Conservation (phyloP, 2,113 vertebrate genomes). For the Theristicus caerulescens region DNA sequence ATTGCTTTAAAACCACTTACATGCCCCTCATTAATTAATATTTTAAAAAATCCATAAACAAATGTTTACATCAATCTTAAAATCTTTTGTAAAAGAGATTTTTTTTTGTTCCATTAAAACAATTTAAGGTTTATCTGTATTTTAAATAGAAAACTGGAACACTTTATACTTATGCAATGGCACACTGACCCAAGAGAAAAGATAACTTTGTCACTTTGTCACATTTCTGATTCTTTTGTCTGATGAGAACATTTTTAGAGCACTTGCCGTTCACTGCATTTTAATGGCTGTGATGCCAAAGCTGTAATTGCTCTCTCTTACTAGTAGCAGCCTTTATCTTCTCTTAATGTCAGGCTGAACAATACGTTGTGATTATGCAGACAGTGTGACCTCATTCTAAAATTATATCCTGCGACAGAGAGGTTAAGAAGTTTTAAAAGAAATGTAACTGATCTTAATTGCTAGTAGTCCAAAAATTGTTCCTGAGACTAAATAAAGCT, state of each 20-base stretch:
- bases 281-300: neutral
- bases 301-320: neutral
- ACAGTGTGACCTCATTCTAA: conserved; percentile 1
- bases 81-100: neutral
- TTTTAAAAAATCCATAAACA: neutral
- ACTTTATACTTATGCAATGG: conserved; percentile 22
- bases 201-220: conserved; percentile 30
- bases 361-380: neutral
- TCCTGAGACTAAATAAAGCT: neutral
- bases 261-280: conserved; percentile 3
- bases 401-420: neutral
- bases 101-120: neutral
- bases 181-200: conserved; percentile 51
- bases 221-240: neutral
- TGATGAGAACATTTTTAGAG: neutral
- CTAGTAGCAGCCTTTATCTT: neutral
- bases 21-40: conserved; percentile 2
- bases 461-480: neutral
- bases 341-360: neutral
- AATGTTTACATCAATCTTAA: neutral
- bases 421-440: neutral
- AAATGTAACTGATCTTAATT: conserved; percentile 4
- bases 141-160: neutral
- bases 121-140: neutral
- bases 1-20: neutral